Base-by-base conservation (phyloP, 1,140 invertebrate species). In the Drosophila pruinosa region DNA sequence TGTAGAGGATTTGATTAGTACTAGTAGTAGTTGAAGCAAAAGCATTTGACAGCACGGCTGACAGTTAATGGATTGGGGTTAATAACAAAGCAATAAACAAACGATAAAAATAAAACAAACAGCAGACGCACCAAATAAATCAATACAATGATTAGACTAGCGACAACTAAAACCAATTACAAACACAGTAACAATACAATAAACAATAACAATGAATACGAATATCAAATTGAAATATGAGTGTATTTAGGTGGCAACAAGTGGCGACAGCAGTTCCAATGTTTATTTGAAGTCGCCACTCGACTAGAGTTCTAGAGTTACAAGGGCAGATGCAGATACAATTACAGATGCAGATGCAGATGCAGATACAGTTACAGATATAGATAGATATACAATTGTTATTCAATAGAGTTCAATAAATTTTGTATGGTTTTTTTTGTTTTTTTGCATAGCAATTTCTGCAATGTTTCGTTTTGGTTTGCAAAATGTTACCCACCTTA, bases 401-500 rank as follows among this genome's bases (percentile, higher is more conserved):
- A 22, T 48, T 26, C 22, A 34, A 58, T 12, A 26, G 14, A 26
- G 24, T 24, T 50, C 14, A 52, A 34, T 50, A 59, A 34, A 19
- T 36, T 34, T 17, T 50, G 36, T 28, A 65, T n/a, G 0, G 31
- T 15, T 52, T 21, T 50, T 59, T 36, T 50, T 56, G 24, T 31
- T 48, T 38, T 78, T 31, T 70, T 58, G 65, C 41, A 69, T 72
- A 68, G 38, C 38, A 53, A 48, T 61, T 58, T 61, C 64, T 73
- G 47, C 64, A 69, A 54, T 72, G 72, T 45, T 75, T 71, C 68
- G 53, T 72, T 74, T 83, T 72, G 45, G 48, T 70, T 68, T 77
- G 72, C 75, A 80, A 79, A 83, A 74, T 64, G 78, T 78, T 90
- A 91, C 93, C 93, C 92, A 98, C 96, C 95, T 97, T 97, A 94